A percentile compares a stretch with the other conserved stretches of the same genome.
Evolutionary conservation across 1,140 invertebrate species (phyloP).

Genomic region (Cydia fagiglandana): DNA sequence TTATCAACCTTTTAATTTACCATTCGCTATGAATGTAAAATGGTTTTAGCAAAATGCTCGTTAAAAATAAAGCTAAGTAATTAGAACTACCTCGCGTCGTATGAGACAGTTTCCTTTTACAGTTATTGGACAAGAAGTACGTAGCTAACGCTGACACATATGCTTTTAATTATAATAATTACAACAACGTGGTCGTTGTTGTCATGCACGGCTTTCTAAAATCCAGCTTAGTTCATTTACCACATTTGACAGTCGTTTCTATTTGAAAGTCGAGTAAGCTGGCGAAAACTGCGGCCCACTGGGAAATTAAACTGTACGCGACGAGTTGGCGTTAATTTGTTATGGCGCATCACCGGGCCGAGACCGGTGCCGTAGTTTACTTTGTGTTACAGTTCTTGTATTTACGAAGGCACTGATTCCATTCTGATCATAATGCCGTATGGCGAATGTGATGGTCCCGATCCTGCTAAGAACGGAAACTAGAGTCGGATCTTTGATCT

Average conservation of each 20-base stretch:
- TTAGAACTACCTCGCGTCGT: neutral
- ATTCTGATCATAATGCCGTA: neutral
- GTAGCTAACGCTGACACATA: neutral
- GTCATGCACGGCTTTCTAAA: conserved; percentile 8
- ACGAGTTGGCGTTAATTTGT: conserved; percentile 63
- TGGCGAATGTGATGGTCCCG: too few relatives aligned
- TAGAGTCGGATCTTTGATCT: too few relatives aligned
- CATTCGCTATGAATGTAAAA: neutral
- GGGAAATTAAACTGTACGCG: conserved; percentile 66
- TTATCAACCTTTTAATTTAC: neutral
- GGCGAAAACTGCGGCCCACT: conserved; percentile 52
- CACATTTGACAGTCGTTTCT: conserved; percentile 31
- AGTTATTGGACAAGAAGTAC: conserved; percentile 9
- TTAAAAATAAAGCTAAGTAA: conserved; percentile 7
- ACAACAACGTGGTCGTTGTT: too few relatives aligned
- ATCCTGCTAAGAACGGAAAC: too few relatives aligned
- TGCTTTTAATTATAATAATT: conserved; percentile 3
- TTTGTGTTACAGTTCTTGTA: neutral
- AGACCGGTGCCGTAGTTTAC: conserved; percentile 19
- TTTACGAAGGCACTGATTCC: neutral
- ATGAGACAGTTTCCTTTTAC: neutral
- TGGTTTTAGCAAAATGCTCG: neutral
- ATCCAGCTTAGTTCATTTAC: conserved; percentile 35
- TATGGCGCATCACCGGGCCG: conserved; percentile 46
- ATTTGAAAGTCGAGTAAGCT: conserved; percentile 41